Evolutionary conservation across 1,140 invertebrate species (phyloP).

Genomic region (Halesus radiatus): DNA sequence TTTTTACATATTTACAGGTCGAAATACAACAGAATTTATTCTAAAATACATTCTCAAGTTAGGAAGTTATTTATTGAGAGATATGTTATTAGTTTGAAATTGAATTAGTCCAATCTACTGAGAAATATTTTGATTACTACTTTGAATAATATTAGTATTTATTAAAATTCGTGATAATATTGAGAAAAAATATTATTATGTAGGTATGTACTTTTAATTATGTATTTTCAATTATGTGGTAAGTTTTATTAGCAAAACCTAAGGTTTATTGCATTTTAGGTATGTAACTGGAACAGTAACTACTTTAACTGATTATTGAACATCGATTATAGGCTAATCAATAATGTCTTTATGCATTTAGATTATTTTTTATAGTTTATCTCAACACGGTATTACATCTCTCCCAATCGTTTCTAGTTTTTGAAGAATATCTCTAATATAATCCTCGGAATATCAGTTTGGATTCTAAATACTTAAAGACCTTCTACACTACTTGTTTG

Average conservation of each 20-base stretch:
- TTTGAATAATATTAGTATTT: background rate
- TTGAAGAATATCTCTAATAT: no score
- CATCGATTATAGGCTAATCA: no score
- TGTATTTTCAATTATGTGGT: background rate
- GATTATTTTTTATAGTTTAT: no score
- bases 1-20: constrained; percentile 31
- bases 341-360: no score
- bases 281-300: no score
- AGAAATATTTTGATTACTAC: background rate
- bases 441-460: no score
- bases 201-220: background rate
- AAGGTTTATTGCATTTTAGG: background rate
- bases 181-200: background rate
- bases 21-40: background rate
- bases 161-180: background rate
- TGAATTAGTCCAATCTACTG: constrained; percentile 11
- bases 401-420: no score
- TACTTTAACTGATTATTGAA: no score
- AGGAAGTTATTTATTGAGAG: background rate
- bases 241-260: background rate
- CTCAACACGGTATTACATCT: no score
- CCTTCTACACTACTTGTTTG: no score
- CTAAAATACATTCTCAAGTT: constrained; percentile 10
- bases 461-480: no score
- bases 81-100: constrained; percentile 32